Conservation (phyloP, 2,797 vertebrate genomes). For the Artibeus lituratus region DNA sequence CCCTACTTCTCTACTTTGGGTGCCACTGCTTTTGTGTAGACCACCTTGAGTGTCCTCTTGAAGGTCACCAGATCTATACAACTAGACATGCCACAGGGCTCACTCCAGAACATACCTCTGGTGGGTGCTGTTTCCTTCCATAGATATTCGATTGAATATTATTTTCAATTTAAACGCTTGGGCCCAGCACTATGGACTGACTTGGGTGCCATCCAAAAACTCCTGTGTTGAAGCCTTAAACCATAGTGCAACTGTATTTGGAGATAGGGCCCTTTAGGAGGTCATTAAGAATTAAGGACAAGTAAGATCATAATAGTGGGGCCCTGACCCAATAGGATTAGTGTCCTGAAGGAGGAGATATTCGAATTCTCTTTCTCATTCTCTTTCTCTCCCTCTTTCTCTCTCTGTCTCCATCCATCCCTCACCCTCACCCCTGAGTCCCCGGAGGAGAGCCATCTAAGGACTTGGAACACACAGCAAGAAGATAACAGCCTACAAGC, state of each 20-base stretch:
- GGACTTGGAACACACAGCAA: neutral
- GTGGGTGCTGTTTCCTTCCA: neutral
- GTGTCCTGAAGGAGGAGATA: neutral
- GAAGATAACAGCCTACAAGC: neutral
- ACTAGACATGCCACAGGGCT: neutral
- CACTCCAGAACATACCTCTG: neutral
- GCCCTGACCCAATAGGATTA: neutral
- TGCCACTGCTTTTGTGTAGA: neutral
- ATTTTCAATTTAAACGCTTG: neutral
- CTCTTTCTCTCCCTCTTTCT: neutral
- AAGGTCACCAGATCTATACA: neutral
- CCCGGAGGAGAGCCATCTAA: neutral
- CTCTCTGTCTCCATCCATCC: neutral
- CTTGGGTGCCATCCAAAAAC: neutral
- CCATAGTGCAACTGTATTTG: neutral
- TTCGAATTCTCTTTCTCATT: neutral
- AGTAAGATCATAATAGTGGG: neutral
- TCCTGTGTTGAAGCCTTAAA: neutral
- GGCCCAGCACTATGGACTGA: neutral
- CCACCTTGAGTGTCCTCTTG: neutral
- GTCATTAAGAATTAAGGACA: neutral
- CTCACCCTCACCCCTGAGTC: neutral
- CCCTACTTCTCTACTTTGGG: neutral
- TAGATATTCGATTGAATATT: neutral
- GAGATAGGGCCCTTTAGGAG: neutral